phyloP scores from a whole-genome alignment of 1,140 invertebrate species.

The Neodiprion virginianus region DNA sequence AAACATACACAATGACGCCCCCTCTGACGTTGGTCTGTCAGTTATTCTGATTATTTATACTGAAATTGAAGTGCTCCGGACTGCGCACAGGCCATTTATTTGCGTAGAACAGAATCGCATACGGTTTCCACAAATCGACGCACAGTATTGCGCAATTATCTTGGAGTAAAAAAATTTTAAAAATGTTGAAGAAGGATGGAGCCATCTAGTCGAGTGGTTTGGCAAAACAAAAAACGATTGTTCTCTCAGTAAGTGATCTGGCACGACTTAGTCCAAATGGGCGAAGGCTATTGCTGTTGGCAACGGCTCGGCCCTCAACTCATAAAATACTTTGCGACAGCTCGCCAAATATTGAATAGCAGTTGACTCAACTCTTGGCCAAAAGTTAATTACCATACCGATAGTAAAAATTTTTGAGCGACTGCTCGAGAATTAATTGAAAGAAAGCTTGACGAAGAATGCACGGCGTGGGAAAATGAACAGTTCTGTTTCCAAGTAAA shows the following conservation, averaged over 20 bases:
- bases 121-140: too few species aligned
- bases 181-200: too few species aligned
- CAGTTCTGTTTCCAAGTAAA: too few species aligned
- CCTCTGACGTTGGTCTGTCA: not conserved
- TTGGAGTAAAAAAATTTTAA: too few species aligned
- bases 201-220: too few species aligned
- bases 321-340: not conserved
- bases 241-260: not conserved
- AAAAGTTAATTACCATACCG: not conserved
- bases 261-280: not conserved
- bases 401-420: too few species aligned
- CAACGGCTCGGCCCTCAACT: not conserved
- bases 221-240: not conserved
- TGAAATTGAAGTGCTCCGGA: not conserved
- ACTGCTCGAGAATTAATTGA: too few species aligned
- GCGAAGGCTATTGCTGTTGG: constrained; percentile 4
- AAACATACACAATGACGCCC: not conserved
- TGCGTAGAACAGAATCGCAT: not conserved
- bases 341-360: not conserved
- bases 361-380: not conserved
- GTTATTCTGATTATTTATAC: not conserved
- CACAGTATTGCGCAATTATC: too few species aligned
- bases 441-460: too few species aligned
- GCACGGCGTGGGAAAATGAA: too few species aligned
- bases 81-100: not conserved